Evolutionary conservation across 2,797 vertebrate species (phyloP).

Genomic region (Cyprinella venusta): DNA sequence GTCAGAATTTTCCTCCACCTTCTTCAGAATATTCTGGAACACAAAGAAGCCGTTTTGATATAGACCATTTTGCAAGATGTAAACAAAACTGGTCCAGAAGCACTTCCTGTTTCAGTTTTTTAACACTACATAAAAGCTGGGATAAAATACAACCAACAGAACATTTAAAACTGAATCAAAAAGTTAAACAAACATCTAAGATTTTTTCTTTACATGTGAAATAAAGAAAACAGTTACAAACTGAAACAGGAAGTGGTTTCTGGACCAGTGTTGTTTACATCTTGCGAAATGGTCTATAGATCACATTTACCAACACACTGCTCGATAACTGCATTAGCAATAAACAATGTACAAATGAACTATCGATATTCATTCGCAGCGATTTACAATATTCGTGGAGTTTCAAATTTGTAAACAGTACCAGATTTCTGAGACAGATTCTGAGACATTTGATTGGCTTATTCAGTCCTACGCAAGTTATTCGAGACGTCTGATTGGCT

Average conservation of each 20-base stretch:
- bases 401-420: not conserved
- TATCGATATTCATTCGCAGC: not conserved
- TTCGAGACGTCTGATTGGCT: constrained; percentile 11
- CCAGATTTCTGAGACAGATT: not conserved
- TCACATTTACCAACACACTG: not conserved
- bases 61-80: no score
- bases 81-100: no score
- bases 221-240: no score
- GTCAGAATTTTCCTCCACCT: constrained; percentile 88
- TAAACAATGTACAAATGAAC: not conserved
- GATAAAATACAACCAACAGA: no score
- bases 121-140: no score
- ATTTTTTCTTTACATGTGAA: no score
- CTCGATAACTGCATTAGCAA: not conserved
- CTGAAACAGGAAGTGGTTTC: no score
- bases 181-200: no score
- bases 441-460: not conserved
- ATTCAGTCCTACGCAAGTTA: not conserved
- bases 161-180: no score
- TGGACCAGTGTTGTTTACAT: no score
- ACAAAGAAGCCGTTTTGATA: constrained; percentile 14
- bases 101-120: no score
- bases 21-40: constrained; percentile 93
- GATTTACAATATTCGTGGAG: not conserved
- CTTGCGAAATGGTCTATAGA: no score